Base-by-base conservation (phyloP, 2,888 invertebrate species). In the Aspidiotus rigidus region DNA sequence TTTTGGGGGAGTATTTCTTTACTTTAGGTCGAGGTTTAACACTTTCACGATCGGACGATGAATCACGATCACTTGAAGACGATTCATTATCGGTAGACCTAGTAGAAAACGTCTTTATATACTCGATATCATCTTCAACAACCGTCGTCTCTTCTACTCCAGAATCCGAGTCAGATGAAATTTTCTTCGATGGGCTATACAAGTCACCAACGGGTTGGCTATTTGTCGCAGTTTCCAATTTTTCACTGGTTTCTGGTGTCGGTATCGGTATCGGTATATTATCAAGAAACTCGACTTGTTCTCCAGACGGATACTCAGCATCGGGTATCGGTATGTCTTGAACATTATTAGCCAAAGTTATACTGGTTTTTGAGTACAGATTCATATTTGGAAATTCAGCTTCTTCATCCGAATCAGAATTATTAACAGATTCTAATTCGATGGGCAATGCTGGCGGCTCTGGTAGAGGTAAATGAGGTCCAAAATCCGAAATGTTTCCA, bases 311-410 rank as follows among this genome's bases (percentile, higher is more conserved):
- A 40, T 59, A 59, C 49, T 56, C 59, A 8, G 62, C 15, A 9
- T 62, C 55, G 7, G 69, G 56, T 55, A 69, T 62, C 3, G 61
- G 56, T 55, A 62, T 62, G 39, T 69, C 62, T 42, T 69, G 62
- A 16, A 56, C 62, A 11, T 69, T 69, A 39, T 77, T 64, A 0
- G 87, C 87, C 64, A 88, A 83, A 73, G 87, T 86, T 76, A 89
- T 86, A 71, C 89, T 89, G 74, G 88, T 85, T 9, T 87, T 86
- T 0, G 91, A 91, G 78, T 91, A 91, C 73, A 91, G 88, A 11
- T 88, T 88, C 77, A 90, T 90, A 78, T 91, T 91, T 7, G 91
- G 91, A 77, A 90, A 91, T 71, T 83, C 81, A 1, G 80, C 80
- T 71, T 80, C 80, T 69, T 84, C 85, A 16, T 83, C 83, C n/a